These are phyloP conservation scores for Thaumatotibia leucotreta DNA, from an alignment of 1,140 invertebrate genomes.

Conservation along the genomic window DNA sequence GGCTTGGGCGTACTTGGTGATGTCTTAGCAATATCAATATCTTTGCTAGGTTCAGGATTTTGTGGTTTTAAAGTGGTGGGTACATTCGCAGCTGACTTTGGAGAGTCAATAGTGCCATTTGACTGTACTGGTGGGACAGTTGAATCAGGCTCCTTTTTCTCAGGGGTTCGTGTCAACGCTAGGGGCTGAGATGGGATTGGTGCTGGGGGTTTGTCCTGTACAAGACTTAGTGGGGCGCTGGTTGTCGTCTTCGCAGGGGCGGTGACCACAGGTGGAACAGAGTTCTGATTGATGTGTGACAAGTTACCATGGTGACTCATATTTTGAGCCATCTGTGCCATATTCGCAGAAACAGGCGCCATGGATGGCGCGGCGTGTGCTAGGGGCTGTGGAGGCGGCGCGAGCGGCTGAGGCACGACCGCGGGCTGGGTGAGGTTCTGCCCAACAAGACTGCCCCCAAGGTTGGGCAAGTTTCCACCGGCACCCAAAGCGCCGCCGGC, in stretches of 20 bases:
- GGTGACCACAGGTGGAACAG: slow-evolving; percentile 36
- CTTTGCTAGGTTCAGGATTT: slow-evolving; percentile 59
- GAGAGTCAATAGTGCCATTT: slow-evolving; percentile 65
- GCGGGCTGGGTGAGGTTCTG: slow-evolving; percentile 61
- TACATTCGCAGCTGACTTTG: slow-evolving; percentile 51
- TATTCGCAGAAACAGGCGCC: slow-evolving; percentile 64
- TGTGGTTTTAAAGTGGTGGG: slow-evolving; percentile 51
- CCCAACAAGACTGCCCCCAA: slow-evolving; percentile 50
- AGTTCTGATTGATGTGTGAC: slow-evolving; percentile 56
- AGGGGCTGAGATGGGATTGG: slow-evolving; percentile 45
- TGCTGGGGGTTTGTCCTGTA: slow-evolving; percentile 50
- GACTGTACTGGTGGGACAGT: slow-evolving; percentile 50
- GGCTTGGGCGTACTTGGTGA: slow-evolving; percentile 69
- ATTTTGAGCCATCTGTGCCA: slow-evolving; percentile 70
- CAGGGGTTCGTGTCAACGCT: slow-evolving; percentile 62
- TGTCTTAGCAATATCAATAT: slow-evolving; percentile 67
- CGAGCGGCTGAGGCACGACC: slow-evolving; percentile 42
- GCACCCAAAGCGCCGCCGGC: slow-evolving; percentile 50
- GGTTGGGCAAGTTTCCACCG: slow-evolving; percentile 54
- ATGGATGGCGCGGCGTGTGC: slow-evolving; percentile 56
- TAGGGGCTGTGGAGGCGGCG: slow-evolving; percentile 22
- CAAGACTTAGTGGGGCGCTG: slow-evolving; percentile 60
- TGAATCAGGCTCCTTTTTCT: slow-evolving; percentile 64
- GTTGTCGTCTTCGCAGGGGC: slow-evolving; percentile 56
- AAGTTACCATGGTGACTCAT: slow-evolving; percentile 73